Percentiles rank a stretch among this genome's conserved stretches.
Conservation (phyloP, 2,888 invertebrate species). For the Caenorhabditis virilis region DNA sequence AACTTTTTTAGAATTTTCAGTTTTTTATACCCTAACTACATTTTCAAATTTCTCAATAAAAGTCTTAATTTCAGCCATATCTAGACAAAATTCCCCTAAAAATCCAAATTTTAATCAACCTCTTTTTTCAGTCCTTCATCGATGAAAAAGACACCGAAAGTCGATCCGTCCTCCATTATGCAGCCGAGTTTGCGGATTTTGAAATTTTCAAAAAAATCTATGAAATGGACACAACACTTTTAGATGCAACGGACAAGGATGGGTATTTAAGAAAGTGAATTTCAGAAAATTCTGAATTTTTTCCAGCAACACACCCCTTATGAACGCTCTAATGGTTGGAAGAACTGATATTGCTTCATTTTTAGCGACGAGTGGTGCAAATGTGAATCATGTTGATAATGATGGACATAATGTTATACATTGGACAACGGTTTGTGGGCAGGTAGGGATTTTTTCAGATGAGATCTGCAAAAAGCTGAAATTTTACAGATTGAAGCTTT, state of each 20-base stretch:
- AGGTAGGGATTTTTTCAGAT: constrained; percentile 20
- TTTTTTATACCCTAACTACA: too few species aligned
- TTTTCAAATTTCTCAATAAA: too few species aligned
- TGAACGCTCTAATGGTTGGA: constrained; percentile 91
- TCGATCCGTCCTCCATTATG: constrained; percentile 86
- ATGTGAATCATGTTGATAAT: constrained; percentile 86
- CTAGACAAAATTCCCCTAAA: neutral
- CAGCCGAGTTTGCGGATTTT: constrained; percentile 77
- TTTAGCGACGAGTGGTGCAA: constrained; percentile 83
- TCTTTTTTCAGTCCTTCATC: neutral
- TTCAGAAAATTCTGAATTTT: neutral
- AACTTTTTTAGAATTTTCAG: too few species aligned
- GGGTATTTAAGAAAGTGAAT: constrained; percentile 72
- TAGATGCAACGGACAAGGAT: constrained; percentile 86
- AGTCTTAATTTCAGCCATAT: too few species aligned
- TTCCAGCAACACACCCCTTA: constrained; percentile 81
- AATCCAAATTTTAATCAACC: neutral
- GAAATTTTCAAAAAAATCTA: constrained; percentile 79
- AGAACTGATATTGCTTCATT: constrained; percentile 85
- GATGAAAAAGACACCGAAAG: constrained; percentile 54
- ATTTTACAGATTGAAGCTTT: constrained; percentile 47
- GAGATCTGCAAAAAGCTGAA: neutral
- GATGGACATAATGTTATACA: constrained; percentile 94
- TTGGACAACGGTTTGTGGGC: constrained; percentile 83
- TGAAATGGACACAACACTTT: constrained; percentile 80